Evolutionary conservation across 2,888 invertebrate genomes (phyloP), one percentile per base, ranked within the genome.

Genomic region (Eurois occulta): DNA sequence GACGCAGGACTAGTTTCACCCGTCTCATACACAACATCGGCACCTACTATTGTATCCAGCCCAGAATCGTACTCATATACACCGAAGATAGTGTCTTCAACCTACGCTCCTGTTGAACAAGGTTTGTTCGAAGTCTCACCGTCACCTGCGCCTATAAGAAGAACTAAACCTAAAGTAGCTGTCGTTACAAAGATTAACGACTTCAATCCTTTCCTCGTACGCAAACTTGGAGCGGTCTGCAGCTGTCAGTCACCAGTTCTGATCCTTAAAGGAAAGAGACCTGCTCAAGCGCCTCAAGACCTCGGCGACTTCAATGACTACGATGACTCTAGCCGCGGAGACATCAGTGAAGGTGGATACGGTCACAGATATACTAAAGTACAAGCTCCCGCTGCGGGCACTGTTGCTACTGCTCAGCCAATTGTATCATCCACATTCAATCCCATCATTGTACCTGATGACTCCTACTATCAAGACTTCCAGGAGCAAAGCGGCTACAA

Each of bases 181-280:
- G 97, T 97, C 16, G 97, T 98, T 4, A 97, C 98, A 0, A 98
- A 98, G 92, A 97, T 97, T 82, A 98, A 98, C 87, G 98, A 98
- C 86, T 97, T 98, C 86, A 98, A 98, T 92, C 98, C 98, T 0
- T 93, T 98, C 16, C 95, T 98, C 32, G 97, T 98, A 0, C 97
- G 97, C 62, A 98, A 98, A 94, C 94, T 98, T 21, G 98, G 98
- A 6, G 98, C 98, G 7, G 98, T 98, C 73, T 98, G 98, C 86
- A 98, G 98, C 75, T 98, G 98, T 90, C 97, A 97, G 84, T 97
- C 97, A 1, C 97, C 97, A 68, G 94, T 97, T 1, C 87, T 97
- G 55, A 94, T 95, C 41, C 92, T 97, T 1, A 96, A 97, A 88
- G 97, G 97, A 87, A 95, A 89, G 81, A 94, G 95, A 86, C 96